phyloP scores from a whole-genome alignment of 2,797 vertebrate species.

The Ambastaia sidthimunki region DNA sequence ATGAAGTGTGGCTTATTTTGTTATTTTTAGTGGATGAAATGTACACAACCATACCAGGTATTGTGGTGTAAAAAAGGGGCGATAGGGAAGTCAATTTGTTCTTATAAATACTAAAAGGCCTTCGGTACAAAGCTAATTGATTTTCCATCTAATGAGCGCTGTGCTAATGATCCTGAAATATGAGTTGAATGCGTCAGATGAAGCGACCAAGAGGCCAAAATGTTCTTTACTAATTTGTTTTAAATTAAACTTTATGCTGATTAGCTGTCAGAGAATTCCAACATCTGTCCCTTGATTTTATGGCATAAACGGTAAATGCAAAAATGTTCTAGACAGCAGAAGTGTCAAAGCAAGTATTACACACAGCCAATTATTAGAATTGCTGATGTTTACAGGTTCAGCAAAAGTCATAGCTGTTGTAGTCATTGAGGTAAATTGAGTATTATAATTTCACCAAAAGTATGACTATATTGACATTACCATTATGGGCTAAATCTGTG shows the following conservation, averaged over 20 bases:
- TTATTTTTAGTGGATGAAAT: slow-evolving; percentile 11
- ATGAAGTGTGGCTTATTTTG: neutral
- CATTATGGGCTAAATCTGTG: neutral
- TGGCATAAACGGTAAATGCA: slow-evolving; percentile 11
- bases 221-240: slow-evolving; percentile 8
- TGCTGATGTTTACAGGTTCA: neutral
- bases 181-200: slow-evolving; percentile 25
- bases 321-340: neutral
- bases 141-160: slow-evolving; percentile 54
- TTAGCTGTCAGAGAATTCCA: neutral
- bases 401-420: neutral
- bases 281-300: slow-evolving; percentile 14
- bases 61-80: slow-evolving; percentile 11
- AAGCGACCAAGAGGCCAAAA: slow-evolving; percentile 4
- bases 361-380: neutral
- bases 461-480: neutral
- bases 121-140: slow-evolving; percentile 56
- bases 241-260: neutral
- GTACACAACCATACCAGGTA: slow-evolving; percentile 33
- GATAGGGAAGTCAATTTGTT: slow-evolving; percentile 41
- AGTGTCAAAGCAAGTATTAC: neutral
- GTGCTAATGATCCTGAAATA: slow-evolving; percentile 49
- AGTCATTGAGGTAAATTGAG: neutral
- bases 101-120: slow-evolving; percentile 58
- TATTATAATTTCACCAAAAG: neutral